phyloP scores from a whole-genome alignment of 2,113 vertebrate species.

The Chloroceryle aenea region DNA sequence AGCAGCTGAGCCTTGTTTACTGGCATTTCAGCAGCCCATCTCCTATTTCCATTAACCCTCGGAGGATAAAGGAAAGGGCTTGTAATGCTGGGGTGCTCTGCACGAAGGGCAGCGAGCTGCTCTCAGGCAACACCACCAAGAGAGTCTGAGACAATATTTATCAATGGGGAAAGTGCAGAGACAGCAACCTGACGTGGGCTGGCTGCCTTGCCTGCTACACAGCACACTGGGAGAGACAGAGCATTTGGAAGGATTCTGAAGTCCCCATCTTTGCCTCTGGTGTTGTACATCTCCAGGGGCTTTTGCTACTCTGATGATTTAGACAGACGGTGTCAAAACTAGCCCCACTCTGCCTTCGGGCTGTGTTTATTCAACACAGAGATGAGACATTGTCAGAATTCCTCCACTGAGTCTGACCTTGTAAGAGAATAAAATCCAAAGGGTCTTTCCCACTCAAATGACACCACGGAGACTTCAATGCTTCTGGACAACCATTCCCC shows the following conservation, averaged over 20 bases:
- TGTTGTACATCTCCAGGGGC: neutral
- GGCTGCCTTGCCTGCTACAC: neutral
- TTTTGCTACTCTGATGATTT: neutral
- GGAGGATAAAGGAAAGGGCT: neutral
- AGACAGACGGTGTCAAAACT: slow-evolving; percentile 16
- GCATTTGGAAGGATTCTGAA: neutral
- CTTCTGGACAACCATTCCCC: neutral
- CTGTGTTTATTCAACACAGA: neutral
- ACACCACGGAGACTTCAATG: neutral
- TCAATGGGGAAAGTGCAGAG: neutral
- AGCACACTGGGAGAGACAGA: neutral
- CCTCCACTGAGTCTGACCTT: neutral
- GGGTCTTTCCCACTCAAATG: neutral
- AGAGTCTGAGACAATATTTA: neutral
- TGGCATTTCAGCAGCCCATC: neutral
- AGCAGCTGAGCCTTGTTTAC: slow-evolving; percentile 26
- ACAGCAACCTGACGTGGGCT: neutral
- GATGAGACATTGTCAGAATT: slow-evolving; percentile 54
- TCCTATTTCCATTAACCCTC: slow-evolving; percentile 38
- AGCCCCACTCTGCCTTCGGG: neutral
- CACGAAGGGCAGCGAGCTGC: fast-evolving
- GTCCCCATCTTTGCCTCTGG: neutral
- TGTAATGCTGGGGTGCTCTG: neutral
- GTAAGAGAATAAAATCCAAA: slow-evolving; percentile 14
- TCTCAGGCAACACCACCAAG: neutral